Conservation (phyloP, 1,140 invertebrate genomes). For the Chironomus striatipennis region DNA sequence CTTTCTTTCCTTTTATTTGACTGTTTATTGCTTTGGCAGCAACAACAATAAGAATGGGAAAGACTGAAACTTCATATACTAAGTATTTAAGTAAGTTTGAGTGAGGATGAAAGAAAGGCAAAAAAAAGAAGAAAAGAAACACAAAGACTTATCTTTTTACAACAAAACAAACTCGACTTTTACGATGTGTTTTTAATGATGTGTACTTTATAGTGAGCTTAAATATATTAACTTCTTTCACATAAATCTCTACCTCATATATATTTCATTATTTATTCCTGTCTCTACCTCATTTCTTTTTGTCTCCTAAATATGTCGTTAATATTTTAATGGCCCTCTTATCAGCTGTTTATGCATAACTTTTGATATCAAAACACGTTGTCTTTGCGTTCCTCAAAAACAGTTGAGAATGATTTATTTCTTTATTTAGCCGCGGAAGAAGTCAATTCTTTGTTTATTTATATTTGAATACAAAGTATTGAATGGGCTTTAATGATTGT, state of each 20-base stretch:
- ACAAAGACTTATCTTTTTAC: background rate
- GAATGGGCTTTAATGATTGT: too few species aligned
- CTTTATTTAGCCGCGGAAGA: background rate
- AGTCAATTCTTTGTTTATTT: too few species aligned
- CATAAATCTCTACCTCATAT: background rate
- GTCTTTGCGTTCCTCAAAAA: background rate
- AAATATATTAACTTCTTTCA: background rate
- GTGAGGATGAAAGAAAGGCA: background rate
- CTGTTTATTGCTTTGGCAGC: background rate
- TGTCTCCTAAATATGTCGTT: background rate
- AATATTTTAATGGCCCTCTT: slow-evolving; percentile 18
- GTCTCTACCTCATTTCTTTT: background rate
- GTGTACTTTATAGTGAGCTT: background rate
- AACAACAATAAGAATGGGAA: background rate
- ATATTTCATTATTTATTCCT: background rate
- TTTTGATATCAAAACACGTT: background rate
- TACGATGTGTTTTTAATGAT: slow-evolving; percentile 22
- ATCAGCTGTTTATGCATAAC: slow-evolving; percentile 3
- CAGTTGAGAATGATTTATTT: background rate
- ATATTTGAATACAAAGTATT: too few species aligned
- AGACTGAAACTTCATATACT: background rate
- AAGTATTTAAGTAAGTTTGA: background rate
- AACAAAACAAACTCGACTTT: slow-evolving; percentile 20
- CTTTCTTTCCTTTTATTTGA: background rate
- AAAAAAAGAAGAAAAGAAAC: background rate